Conservation (phyloP, 2,113 vertebrate genomes). For the Zosterops japonicus region DNA sequence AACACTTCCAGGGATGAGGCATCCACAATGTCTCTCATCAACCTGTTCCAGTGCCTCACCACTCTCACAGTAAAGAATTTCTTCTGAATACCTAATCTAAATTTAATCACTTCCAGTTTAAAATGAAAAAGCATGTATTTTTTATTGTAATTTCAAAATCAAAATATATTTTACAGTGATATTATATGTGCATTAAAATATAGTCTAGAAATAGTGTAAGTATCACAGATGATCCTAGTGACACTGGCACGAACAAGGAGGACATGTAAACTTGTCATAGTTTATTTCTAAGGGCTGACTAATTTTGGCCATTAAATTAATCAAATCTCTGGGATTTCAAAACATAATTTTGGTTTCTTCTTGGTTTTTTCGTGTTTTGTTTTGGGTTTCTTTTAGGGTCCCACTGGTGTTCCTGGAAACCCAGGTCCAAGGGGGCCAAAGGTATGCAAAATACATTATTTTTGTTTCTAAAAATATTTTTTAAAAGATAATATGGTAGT, state of each 20-base stretch:
- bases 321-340: neutral
- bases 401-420: slow-evolving; percentile 72
- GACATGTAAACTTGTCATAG: neutral
- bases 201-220: neutral
- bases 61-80: neutral
- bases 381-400: slow-evolving; percentile 73
- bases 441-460: slow-evolving; percentile 72
- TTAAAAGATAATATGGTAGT: neutral
- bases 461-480: neutral
- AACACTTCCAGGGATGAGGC: neutral
- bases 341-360: neutral
- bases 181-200: neutral
- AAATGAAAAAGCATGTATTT: neutral
- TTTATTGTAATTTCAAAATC: neutral
- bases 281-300: neutral
- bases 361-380: neutral
- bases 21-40: neutral
- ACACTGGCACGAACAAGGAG: neutral
- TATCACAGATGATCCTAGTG: neutral
- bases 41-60: neutral
- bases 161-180: neutral
- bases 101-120: neutral
- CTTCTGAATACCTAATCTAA: neutral
- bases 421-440: slow-evolving; percentile 92
- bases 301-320: neutral